Evolutionary conservation across 1,140 invertebrate species (phyloP).

Genomic region (Aleiodes sp.): DNA sequence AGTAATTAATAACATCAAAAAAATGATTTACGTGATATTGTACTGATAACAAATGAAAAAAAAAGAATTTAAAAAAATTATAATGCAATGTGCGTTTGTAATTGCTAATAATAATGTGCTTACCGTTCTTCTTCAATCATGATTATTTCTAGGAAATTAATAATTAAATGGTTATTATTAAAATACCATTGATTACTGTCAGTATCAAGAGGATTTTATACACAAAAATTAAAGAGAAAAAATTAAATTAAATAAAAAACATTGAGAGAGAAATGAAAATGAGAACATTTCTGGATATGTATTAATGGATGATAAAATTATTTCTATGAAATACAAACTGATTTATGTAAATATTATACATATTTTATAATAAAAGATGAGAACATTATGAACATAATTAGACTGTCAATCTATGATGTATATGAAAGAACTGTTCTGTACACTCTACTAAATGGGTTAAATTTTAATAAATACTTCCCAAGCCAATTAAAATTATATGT

Average conservation of each 20-base stretch:
- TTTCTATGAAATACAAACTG: constrained; percentile 35
- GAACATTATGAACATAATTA: constrained; percentile 12
- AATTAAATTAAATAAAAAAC: not conserved
- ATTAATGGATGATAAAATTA: constrained; percentile 5
- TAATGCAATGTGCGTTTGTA: constrained; percentile 18
- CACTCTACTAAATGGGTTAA: constrained; percentile 54
- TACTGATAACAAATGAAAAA: constrained; percentile 6
- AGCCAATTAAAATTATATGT: constrained; percentile 31
- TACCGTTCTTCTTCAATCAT: constrained; percentile 12
- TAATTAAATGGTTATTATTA: not conserved
- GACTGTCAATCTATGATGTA: constrained; percentile 50
- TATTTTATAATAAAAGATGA: constrained; percentile 55
- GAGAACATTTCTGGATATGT: not conserved
- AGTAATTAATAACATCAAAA: too few relatives aligned
- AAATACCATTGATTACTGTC: constrained; percentile 29
- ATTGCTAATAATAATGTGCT: constrained; percentile 24
- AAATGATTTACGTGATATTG: constrained; percentile 16
- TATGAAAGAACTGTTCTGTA: constrained; percentile 54
- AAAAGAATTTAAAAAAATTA: not conserved
- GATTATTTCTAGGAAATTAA: constrained; percentile 13
- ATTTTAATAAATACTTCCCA: constrained; percentile 59
- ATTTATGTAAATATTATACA: constrained; percentile 55
- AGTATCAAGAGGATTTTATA: constrained; percentile 39
- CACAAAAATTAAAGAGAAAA: constrained; percentile 15
- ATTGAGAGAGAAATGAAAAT: not conserved